Evolutionary conservation across 2,113 vertebrate species (phyloP).

Genomic region (Zapus hudsonius): DNA sequence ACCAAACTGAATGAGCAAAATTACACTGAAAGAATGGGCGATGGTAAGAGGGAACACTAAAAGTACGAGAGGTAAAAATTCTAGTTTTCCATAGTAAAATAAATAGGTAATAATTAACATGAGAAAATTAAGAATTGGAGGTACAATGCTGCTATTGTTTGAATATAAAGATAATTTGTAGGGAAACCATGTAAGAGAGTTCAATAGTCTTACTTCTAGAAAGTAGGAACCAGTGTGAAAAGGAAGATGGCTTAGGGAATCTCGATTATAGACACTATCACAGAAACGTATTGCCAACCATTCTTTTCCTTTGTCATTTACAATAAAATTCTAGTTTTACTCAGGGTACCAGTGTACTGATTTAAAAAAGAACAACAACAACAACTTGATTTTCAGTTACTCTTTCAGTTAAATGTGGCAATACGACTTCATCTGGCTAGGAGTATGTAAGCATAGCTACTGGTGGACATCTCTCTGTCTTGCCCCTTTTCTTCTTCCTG

Average conservation of each 20-base stretch:
- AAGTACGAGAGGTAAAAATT: background rate
- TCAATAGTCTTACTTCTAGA: background rate
- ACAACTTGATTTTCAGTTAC: background rate
- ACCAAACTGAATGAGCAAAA: background rate
- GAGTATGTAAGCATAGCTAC: background rate
- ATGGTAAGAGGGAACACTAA: background rate
- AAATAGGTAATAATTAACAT: background rate
- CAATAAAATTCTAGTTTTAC: background rate
- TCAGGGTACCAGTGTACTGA: background rate
- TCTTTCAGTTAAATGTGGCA: background rate
- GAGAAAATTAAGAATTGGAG: background rate
- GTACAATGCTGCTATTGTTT: background rate
- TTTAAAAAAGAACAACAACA: background rate
- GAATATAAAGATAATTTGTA: background rate
- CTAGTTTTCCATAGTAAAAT: slow-evolving; percentile 17
- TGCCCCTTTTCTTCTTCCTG: background rate
- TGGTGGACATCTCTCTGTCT: background rate
- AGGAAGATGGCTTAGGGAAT: background rate
- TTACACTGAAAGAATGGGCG: background rate
- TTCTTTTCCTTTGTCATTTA: background rate
- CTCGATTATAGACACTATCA: background rate
- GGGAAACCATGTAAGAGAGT: background rate
- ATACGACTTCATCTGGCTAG: background rate
- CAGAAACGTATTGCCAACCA: background rate
- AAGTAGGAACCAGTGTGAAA: background rate